Base-by-base conservation (phyloP, 2,888 invertebrate species). In the Stenotaenia linearis region DNA sequence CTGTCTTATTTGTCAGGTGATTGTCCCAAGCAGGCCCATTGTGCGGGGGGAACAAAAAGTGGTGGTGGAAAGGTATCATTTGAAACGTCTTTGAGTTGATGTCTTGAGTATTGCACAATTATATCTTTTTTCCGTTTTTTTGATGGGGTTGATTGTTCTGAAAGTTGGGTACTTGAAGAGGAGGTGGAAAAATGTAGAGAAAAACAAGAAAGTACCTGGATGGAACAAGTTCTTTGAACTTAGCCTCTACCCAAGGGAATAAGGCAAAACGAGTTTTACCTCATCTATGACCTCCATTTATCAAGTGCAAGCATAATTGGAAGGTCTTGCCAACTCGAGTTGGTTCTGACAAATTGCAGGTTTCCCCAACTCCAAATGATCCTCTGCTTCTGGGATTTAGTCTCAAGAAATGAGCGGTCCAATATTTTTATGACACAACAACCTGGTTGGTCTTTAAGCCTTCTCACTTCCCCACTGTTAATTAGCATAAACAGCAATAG, bases 221-320 rank as follows among this genome's bases (percentile, higher is more conserved):
- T 69, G 69, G 69, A 69, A 69, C 69, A 69, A 69, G 69, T 69
- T 69, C 69, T 69, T 69, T 69, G 69, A 69, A 69, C 69, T 69
- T 69, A 69, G 69, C 69, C 69, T 69, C 69, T 69, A 69, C 69
- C 69, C 69, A 69, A 69, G 69, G 69, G 69, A 69, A 28, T 69
- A 28, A 28, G 69, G 69, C 69, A 69, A 69, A 69, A 69, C 69
- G 69, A 69, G 69, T 69, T 69, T 69, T 69, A 69, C 69, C 69
- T 69, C 69, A 69, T 69, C 69, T 69, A 25, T 69, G 69, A 69
- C 69, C 69, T 69, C 69, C 69, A 69, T 69, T 69, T 69, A 69
- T 69, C 69, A 69, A 69, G 69, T 69, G 69, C 69, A 28, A 69
- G 69, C 69, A 69, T 69, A 69, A 69, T 69, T 69, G 69, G 69